Evolutionary conservation across 1,140 invertebrate genomes (phyloP), one percentile per base, ranked within the genome.

Genomic region (Hirudo medicinalis): DNA sequence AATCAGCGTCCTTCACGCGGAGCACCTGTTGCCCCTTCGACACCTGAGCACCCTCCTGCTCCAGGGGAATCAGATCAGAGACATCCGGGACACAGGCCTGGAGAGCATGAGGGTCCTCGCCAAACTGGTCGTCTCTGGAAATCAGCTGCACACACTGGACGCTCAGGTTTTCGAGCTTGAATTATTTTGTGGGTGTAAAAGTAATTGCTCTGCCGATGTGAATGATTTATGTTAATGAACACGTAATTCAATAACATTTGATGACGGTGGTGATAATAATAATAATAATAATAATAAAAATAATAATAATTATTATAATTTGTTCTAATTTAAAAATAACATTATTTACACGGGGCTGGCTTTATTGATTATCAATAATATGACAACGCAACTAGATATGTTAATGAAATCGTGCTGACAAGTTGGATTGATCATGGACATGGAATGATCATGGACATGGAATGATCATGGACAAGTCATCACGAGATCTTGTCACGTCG

Each of bases 31-130:
- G 17, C 53, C 57, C 2, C 70, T 74, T 11, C 57, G 60, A n/a
- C 73, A 71, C 22, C 53, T 74, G 1, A 74, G 25, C 3, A 72
- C 73, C 17, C n/a, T 74, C 19, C 29, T 60, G 25, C 25, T 74
- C n/a, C 40, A 67, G n/a, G 36, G 54, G 17, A 74, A 74, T 54
- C 66, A 71, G 40, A 74, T 74, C 60, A 25, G 40, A 13, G 27
- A 72, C 22, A 69, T 74, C n/a, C 49, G 20, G 15, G 66, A 67
- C 20, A n/a, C 53, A 2, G 60, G 57, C 0, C 22, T 74, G 32
- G n/a, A 36, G 11, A 69, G 49, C 32, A 25, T 74, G 40, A 71
- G 40, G 25, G n/a, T 57, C 13, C 22, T 74, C n/a, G 29, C 70
- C 20, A 72, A 72, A 32, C 60, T 74, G 53, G 63, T 67, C 40